phyloP scores from a whole-genome alignment of 2,888 invertebrate genomes.

The Eutolmus rufibarbis region DNA sequence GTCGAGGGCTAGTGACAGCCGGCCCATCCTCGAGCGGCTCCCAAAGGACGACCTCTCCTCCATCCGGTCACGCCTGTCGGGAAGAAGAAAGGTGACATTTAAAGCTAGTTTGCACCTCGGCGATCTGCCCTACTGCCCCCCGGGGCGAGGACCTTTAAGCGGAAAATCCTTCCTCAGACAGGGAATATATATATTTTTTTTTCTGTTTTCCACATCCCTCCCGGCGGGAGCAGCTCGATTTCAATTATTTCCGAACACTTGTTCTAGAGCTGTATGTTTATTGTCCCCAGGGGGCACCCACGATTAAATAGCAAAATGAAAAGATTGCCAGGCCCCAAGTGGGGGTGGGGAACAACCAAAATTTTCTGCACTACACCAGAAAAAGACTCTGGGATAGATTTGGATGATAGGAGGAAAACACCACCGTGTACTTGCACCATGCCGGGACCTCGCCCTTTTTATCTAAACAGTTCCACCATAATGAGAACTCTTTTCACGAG shows the following conservation, averaged over 20 bases:
- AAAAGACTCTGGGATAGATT: neutral
- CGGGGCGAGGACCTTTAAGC: neutral
- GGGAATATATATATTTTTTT: neutral
- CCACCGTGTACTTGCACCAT: neutral
- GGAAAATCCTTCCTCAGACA: neutral
- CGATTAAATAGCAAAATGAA: conserved; percentile 11
- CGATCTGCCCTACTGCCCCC: neutral
- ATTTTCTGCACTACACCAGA: neutral
- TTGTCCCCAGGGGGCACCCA: neutral
- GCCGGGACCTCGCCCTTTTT: neutral
- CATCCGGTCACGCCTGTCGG: neutral
- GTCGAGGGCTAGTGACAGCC: conserved; percentile 66
- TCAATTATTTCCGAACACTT: conserved; percentile 27
- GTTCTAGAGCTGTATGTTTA: neutral
- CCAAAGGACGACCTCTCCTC: conserved; percentile 18
- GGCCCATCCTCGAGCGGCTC: conserved; percentile 22
- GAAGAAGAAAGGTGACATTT: neutral
- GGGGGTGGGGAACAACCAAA: neutral
- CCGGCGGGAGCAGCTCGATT: neutral
- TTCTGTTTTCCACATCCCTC: neutral
- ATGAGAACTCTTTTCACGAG: neutral
- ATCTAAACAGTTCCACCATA: neutral
- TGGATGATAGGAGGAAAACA: neutral
- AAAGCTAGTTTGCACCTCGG: neutral
- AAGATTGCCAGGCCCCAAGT: neutral